Evolutionary conservation across 2,888 invertebrate genomes (phyloP), one percentile per base, ranked within the genome.

Genomic region (Pollenia amentaria): DNA sequence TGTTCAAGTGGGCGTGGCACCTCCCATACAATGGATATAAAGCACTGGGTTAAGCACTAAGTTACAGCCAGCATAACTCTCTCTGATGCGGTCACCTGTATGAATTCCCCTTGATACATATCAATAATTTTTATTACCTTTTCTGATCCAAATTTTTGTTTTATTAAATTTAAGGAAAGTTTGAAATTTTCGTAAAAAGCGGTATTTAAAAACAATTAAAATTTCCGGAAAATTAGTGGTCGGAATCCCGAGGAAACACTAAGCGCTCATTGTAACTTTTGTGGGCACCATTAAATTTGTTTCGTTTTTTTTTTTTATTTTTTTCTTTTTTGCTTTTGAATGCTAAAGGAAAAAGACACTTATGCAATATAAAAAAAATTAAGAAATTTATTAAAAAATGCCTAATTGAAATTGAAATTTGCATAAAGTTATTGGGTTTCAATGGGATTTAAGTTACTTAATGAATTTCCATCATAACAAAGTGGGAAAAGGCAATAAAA

Each of bases 361-460:
- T 7, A 73, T 60, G 40, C 1, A 76, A 62, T 42, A 48, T 29
- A 48, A 9, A 44, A 18, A n/a, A 65, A 44, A 18, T 46, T 21
- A 40, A 53, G n/a, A 46, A 76, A 65, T 76, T 70, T 76, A 46
- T 29, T 55, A 72, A 85, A n/a, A 29, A 85, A 80, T 75, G 65
- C 60, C 81, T 85, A 77, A 85, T 85, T 80, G 76, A 80, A 85
- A 85, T 80, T 77, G 60, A 48, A 85, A 85, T 85, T 80, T 85
- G 70, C 80, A 81, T 85, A 81, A 85, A 77, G 65, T 85, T 76
- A 77, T 85, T 81, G 70, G 38, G 48, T 77, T 85, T 65, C 76
- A 76, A 51, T 65, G 70, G 57, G 79, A 76, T 70, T 75, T 80
- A 42, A n/a, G 48, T 80, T 80, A 75, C 60, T 69, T 76, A 65